Conservation (phyloP, 2,797 vertebrate genomes). For the Scarus forsteni region DNA sequence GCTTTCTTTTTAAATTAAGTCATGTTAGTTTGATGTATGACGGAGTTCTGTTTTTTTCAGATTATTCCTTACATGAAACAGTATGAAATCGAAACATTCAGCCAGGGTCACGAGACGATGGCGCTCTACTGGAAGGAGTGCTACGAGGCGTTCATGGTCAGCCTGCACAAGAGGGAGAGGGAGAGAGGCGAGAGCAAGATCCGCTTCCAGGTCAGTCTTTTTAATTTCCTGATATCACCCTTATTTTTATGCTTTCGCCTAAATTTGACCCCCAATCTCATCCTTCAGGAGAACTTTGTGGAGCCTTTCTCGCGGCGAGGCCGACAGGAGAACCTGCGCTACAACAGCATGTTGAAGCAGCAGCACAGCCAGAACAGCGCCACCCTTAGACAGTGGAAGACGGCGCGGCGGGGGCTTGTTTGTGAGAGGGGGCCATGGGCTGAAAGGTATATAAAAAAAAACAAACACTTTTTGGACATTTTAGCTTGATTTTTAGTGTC, state of each 20-base stretch:
- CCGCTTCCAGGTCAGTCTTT: conserved; percentile 90
- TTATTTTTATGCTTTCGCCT: neutral
- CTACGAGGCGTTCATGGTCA: conserved; percentile 95
- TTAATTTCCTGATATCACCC: too few relatives aligned
- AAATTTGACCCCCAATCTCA: neutral
- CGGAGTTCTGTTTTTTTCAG: conserved; percentile 67
- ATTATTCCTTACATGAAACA: conserved; percentile 99
- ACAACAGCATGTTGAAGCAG: conserved; percentile 96
- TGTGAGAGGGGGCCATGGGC: conserved; percentile 96
- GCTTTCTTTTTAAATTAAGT: too few relatives aligned
- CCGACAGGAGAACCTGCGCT: conserved; percentile 94
- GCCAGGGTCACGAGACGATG: conserved; percentile 91
- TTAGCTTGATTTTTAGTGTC: too few relatives aligned
- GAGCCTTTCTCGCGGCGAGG: conserved; percentile 93
- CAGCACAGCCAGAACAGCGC: conserved; percentile 89
- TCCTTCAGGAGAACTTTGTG: conserved; percentile 91
- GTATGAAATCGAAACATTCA: conserved; percentile 95
- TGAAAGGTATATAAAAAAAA: too few relatives aligned
- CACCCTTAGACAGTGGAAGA: conserved; percentile 92
- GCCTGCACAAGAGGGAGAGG: conserved; percentile 91
- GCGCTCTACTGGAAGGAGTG: conserved; percentile 96
- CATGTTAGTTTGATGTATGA: too few relatives aligned
- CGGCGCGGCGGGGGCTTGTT: conserved; percentile 88
- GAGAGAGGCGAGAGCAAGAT: conserved; percentile 98
- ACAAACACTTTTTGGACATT: too few relatives aligned